A percentile compares a stretch with the other conserved stretches of the same genome.
phyloP scores from a whole-genome alignment of 2,113 vertebrate genomes.

The Entosphenus tridentatus region DNA sequence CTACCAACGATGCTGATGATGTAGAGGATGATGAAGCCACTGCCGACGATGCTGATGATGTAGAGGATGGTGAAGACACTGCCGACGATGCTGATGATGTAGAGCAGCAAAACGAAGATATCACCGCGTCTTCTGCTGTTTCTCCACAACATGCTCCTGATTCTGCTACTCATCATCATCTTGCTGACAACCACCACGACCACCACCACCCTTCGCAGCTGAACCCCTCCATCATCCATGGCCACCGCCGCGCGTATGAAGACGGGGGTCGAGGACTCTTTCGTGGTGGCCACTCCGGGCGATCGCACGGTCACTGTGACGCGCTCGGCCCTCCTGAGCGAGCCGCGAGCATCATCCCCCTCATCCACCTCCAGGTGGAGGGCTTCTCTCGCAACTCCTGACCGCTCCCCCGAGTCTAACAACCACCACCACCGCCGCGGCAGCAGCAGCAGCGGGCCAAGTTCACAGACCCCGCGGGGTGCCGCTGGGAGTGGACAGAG shows the following conservation, averaged over 20 bases:
- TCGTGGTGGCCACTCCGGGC: background rate
- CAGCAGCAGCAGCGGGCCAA: too few relatives aligned
- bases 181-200: background rate
- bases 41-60: too few relatives aligned
- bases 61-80: too few relatives aligned
- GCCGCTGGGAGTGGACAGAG: too few relatives aligned
- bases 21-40: too few relatives aligned
- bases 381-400: too few relatives aligned
- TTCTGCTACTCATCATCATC: background rate
- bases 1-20: too few relatives aligned
- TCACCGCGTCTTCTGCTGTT: background rate
- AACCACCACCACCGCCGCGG: too few relatives aligned
- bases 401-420: too few relatives aligned
- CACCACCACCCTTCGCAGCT: background rate
- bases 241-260: too few relatives aligned
- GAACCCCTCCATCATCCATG: too few relatives aligned
- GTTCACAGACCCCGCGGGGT: too few relatives aligned
- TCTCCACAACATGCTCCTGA: background rate
- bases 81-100: background rate
- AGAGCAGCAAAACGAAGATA: background rate
- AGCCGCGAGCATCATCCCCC: background rate
- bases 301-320: background rate
- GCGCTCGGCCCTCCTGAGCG: background rate
- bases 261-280: background rate
- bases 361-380: background rate